A percentile compares a stretch with the other conserved stretches of the same genome.
Conservation (phyloP, 2,113 vertebrate species). For the Passer domesticus region DNA sequence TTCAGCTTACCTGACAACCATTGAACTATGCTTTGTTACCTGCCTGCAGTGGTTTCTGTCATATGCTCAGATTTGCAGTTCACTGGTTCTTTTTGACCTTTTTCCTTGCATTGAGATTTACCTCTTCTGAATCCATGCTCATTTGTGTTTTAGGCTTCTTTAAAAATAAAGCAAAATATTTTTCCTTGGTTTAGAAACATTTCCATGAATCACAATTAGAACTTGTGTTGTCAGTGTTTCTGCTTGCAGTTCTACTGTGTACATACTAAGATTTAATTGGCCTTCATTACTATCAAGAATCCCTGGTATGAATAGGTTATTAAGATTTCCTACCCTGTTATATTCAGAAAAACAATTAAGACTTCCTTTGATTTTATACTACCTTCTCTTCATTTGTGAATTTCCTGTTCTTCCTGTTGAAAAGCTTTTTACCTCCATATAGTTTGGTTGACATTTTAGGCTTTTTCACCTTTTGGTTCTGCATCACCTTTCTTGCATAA, state of each 20-base stretch:
- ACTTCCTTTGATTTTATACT: background rate
- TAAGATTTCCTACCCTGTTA: background rate
- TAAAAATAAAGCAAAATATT: background rate
- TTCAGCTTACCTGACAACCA: background rate
- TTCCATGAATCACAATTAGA: background rate
- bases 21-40: background rate
- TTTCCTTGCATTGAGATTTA: background rate
- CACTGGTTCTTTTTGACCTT: background rate
- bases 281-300: background rate
- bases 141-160: background rate
- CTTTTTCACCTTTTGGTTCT: background rate
- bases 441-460: background rate
- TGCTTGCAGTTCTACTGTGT: background rate
- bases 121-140: background rate
- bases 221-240: background rate
- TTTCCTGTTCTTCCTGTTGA: background rate
- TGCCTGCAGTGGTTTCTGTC: background rate
- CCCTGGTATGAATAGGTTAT: background rate
- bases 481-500: background rate
- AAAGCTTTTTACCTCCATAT: background rate
- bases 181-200: background rate
- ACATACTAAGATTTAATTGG: background rate
- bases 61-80: background rate
- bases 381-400: background rate
- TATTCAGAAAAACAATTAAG: background rate